Evolutionary conservation across 2,113 vertebrate species (phyloP).

Genomic region (Erpornis zantholeuca): DNA sequence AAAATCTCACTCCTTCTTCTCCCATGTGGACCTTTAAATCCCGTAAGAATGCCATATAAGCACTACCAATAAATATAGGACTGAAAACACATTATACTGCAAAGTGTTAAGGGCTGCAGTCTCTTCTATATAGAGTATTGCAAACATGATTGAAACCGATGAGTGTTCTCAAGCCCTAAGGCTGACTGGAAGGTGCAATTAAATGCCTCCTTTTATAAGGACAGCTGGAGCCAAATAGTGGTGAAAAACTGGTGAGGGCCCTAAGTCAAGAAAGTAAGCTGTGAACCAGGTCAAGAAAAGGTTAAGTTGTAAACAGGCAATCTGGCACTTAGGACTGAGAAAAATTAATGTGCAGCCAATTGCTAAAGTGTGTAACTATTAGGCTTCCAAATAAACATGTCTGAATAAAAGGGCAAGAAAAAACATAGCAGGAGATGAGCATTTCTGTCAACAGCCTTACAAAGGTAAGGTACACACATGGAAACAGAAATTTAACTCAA

Average conservation of each 20-base stretch:
- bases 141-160: conserved; percentile 7
- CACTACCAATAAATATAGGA: neutral
- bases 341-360: neutral
- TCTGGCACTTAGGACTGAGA: neutral
- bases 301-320: conserved; percentile 38
- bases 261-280: conserved; percentile 19
- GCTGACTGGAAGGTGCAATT: conserved; percentile 19
- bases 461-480: neutral
- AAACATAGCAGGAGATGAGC: neutral
- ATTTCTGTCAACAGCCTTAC: neutral
- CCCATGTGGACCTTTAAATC: neutral
- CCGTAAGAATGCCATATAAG: neutral
- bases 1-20: neutral
- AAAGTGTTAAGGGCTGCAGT: neutral
- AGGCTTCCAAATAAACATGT: neutral
- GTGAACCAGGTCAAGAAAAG: conserved; percentile 37
- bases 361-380: neutral
- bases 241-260: neutral
- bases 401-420: neutral
- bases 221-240: conserved; percentile 31
- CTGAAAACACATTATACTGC: neutral
- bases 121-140: neutral
- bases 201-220: neutral
- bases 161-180: neutral
- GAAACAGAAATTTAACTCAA: neutral